A percentile compares a stretch with the other conserved stretches of the same genome.
Conservation (phyloP, 2,113 vertebrate species). For the Phycodurus eques region DNA sequence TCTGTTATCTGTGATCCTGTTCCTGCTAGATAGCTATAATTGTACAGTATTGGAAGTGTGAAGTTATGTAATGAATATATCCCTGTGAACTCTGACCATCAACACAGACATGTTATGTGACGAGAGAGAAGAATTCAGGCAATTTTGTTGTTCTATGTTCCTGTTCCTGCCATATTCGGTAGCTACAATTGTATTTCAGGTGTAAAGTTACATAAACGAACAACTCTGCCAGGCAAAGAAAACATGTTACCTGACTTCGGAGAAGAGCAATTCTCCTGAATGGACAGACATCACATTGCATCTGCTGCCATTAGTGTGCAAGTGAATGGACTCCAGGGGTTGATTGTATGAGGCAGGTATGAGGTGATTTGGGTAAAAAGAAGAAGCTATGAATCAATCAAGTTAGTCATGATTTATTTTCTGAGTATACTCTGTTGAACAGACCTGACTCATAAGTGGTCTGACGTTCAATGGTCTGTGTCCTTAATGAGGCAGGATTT, state of each 20-base stretch:
- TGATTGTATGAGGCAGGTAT: not conserved
- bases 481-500: slow-evolving; percentile 68
- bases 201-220: no score
- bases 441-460: slow-evolving; percentile 30
- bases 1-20: no score
- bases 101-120: no score
- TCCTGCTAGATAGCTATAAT: no score
- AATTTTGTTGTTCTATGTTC: no score
- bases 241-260: not conserved
- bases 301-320: not conserved
- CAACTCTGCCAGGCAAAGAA: no score
- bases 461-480: slow-evolving; percentile 38
- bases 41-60: no score
- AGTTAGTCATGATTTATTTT: slow-evolving; percentile 27
- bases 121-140: no score
- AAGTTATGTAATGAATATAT: no score
- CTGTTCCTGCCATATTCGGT: no score
- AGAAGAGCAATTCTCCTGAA: not conserved
- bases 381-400: slow-evolving; percentile 9
- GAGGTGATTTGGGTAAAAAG: not conserved
- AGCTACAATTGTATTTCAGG: no score
- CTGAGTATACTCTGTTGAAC: slow-evolving; percentile 8
- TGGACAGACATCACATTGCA: not conserved
- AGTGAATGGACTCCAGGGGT: not conserved
- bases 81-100: no score